Percentiles rank a stretch among this genome's conserved stretches.
Conservation (phyloP, 2,113 vertebrate species). For the Ginglymostoma cirratum region DNA sequence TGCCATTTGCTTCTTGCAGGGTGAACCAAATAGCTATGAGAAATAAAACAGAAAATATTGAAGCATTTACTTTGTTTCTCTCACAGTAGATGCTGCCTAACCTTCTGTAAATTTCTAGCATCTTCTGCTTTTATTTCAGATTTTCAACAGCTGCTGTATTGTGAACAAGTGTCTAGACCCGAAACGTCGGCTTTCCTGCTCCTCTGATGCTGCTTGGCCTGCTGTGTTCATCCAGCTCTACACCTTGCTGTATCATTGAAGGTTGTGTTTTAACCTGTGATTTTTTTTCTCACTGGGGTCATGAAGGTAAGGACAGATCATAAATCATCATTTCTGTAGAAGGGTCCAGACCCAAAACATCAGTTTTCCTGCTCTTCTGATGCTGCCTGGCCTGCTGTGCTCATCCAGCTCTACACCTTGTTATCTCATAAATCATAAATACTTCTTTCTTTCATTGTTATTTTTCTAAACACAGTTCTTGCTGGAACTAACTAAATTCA, state of each 20-base stretch:
- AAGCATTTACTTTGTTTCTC: not conserved
- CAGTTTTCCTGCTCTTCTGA: too few species aligned
- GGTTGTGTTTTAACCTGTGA: not conserved
- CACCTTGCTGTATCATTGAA: not conserved
- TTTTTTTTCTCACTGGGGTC: not conserved
- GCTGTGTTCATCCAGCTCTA: too few species aligned
- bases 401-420: too few species aligned
- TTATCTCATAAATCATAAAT: not conserved
- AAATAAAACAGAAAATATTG: not conserved
- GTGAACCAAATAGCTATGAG: not conserved
- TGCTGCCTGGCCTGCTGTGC: too few species aligned
- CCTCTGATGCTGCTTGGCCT: too few species aligned
- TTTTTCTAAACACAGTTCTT: not conserved
- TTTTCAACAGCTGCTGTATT: not conserved
- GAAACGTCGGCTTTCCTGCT: too few species aligned
- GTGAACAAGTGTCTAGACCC: too few species aligned
- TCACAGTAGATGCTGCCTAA: too few species aligned
- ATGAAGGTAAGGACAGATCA: not conserved
- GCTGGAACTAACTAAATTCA: not conserved
- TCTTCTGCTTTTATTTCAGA: not conserved
- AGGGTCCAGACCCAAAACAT: too few species aligned
- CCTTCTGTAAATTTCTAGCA: not conserved
- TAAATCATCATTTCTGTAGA: not conserved
- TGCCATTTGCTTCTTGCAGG: not conserved
- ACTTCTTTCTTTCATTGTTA: not conserved